These are phyloP conservation scores for Drosophila subobscura DNA, from an alignment of 1,140 invertebrate species.

Conservation along the genomic window DNA sequence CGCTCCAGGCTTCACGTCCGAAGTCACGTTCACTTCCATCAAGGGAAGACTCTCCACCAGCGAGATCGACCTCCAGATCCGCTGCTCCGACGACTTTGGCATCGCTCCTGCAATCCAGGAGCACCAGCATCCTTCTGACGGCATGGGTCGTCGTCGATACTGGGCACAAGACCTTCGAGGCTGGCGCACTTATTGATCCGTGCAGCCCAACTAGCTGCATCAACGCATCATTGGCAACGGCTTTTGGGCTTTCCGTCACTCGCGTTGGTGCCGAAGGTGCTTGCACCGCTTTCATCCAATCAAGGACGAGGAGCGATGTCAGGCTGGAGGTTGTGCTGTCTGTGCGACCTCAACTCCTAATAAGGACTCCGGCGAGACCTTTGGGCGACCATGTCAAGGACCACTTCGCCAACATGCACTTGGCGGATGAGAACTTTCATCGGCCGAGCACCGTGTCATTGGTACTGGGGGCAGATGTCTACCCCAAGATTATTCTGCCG, in stretches of 20 bases:
- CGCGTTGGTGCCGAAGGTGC: not conserved
- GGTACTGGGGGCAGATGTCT: not conserved
- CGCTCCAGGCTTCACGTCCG: not conserved
- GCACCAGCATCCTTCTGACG: not conserved
- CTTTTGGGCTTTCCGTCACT: not conserved
- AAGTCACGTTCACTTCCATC: not conserved
- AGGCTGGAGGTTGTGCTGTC: not conserved
- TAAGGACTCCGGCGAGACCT: not conserved
- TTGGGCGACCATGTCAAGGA: not conserved
- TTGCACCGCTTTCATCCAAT: not conserved
- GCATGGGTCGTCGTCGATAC: no score
- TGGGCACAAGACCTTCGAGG: no score
- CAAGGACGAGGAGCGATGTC: no score
- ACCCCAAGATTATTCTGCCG: not conserved
- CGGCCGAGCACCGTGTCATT: not conserved
- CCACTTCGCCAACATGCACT: not conserved
- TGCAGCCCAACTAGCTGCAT: no score
- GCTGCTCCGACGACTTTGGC: not conserved
- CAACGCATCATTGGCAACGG: no score
- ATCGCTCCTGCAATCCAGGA: not conserved
- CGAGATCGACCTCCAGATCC: not conserved
- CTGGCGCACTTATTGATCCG: no score
- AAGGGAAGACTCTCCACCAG: not conserved
- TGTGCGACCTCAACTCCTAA: not conserved
- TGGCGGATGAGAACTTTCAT: not conserved